Percentiles rank a stretch among this genome's conserved stretches.
These are phyloP conservation scores for Neoascia interrupta DNA, from an alignment of 2,888 invertebrate species.

Conservation along the genomic window DNA sequence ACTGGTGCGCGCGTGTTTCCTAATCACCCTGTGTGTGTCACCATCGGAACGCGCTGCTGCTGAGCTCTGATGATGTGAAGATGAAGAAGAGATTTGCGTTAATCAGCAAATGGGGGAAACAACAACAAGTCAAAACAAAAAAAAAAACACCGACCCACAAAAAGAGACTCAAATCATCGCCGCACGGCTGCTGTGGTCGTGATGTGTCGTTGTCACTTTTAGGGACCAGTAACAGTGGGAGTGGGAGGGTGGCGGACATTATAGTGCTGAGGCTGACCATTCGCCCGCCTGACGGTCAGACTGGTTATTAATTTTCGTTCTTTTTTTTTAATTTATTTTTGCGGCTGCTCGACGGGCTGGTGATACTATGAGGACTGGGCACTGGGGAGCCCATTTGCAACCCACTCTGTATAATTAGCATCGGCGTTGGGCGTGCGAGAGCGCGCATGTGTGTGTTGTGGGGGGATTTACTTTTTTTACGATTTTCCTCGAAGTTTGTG, in stretches of 20 bases:
- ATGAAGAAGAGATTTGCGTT: slow-evolving; percentile 64
- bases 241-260: slow-evolving; percentile 34
- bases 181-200: slow-evolving; percentile 17
- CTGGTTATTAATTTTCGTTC: slow-evolving; percentile 27
- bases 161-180: slow-evolving; percentile 38
- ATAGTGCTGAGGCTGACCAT: slow-evolving; percentile 44
- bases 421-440: slow-evolving; percentile 50
- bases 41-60: slow-evolving; percentile 36
- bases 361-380: slow-evolving; percentile 56
- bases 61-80: slow-evolving; percentile 46
- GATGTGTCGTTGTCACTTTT: slow-evolving; percentile 36
- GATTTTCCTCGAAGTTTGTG: slow-evolving; percentile 25
- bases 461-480: slow-evolving; percentile 20
- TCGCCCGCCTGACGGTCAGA: slow-evolving; percentile 40
- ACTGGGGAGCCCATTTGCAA: slow-evolving; percentile 62
- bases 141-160: slow-evolving; percentile 20
- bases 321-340: slow-evolving; percentile 55
- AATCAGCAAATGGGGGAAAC: slow-evolving; percentile 54
- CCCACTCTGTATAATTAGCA: slow-evolving; percentile 66
- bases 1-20: slow-evolving; percentile 59
- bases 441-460: slow-evolving; percentile 38
- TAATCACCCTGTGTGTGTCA: slow-evolving; percentile 67
- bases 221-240: slow-evolving; percentile 48
- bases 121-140: slow-evolving; percentile 25
- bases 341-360: slow-evolving; percentile 34